Evolutionary conservation across 2,888 invertebrate genomes (phyloP).

Genomic region (Hymenopus coronatus): DNA sequence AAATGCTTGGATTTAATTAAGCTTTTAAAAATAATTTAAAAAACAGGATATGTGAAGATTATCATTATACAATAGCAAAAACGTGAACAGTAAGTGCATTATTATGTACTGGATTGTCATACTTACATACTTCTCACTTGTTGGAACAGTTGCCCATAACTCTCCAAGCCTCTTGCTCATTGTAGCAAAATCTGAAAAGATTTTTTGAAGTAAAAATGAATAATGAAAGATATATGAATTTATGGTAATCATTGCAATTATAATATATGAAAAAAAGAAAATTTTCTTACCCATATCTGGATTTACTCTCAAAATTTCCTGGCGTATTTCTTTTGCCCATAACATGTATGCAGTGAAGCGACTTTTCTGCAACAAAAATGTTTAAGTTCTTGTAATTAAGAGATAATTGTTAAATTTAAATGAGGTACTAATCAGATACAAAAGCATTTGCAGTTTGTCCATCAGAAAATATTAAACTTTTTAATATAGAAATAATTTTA

Average conservation of each 20-base stretch:
- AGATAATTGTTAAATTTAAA: constrained; percentile 12
- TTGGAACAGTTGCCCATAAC: constrained; percentile 78
- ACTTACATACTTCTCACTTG: constrained; percentile 54
- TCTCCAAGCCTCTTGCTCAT: constrained; percentile 83
- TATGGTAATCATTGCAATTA: not conserved
- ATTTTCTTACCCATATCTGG: constrained; percentile 65
- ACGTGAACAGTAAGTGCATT: not conserved
- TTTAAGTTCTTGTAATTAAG: too few species aligned
- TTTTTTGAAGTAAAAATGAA: not conserved
- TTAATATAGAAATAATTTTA: too few species aligned
- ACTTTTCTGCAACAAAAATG: constrained; percentile 62
- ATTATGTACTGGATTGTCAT: not conserved
- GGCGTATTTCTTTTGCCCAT: constrained; percentile 82
- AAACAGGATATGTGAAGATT: not conserved
- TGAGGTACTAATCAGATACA: too few species aligned
- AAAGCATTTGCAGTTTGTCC: too few species aligned
- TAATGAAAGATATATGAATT: not conserved
- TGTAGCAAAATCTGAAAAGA: constrained; percentile 66
- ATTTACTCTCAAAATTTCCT: constrained; percentile 66
- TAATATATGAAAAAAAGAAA: not conserved
- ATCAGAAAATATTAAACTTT: too few species aligned
- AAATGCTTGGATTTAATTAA: too few species aligned
- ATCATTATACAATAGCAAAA: not conserved
- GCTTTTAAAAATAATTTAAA: too few species aligned
- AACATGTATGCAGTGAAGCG: constrained; percentile 87